Percentiles rank a stretch among this genome's conserved stretches.
Conservation (phyloP, 2,888 invertebrate species). For the Lobophora halterata region DNA sequence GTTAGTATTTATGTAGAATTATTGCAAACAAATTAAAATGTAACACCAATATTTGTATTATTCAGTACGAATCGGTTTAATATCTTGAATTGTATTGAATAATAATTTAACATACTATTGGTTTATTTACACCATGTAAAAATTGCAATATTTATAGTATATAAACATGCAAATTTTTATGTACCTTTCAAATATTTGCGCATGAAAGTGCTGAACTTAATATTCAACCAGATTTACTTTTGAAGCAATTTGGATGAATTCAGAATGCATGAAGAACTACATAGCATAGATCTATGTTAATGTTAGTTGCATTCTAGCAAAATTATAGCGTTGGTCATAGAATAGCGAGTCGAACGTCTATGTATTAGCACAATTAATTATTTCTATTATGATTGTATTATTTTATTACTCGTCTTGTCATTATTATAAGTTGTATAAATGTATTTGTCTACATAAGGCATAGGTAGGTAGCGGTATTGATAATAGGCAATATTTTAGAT, state of each 20-base stretch:
- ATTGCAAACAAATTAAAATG: conserved; percentile 38
- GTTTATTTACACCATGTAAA: conserved; percentile 11
- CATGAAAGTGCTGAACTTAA: conserved; percentile 16
- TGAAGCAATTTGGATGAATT: conserved; percentile 27
- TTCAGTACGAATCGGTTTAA: conserved; percentile 37
- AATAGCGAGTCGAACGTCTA: conserved; percentile 48
- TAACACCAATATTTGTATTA: conserved; percentile 57
- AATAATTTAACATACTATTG: conserved; percentile 12
- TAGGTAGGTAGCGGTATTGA: conserved; percentile 77
- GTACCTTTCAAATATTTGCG: conserved; percentile 2
- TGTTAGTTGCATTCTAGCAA: conserved; percentile 51
- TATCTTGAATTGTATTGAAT: conserved; percentile 20
- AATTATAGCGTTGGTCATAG: conserved; percentile 38
- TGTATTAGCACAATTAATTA: conserved; percentile 74
- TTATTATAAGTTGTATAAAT: conserved; percentile 80
- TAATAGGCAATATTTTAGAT: conserved; percentile 71
- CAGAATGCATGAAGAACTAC: conserved; percentile 22
- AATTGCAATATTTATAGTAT: conserved; percentile 14
- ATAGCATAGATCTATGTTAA: conserved; percentile 41
- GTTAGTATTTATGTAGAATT: conserved; percentile 39
- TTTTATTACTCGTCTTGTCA: conserved; percentile 78
- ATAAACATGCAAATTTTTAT: conserved; percentile 7
- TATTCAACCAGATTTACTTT: conserved; percentile 16
- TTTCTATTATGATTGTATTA: conserved; percentile 61
- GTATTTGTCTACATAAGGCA: conserved; percentile 70